Evolutionary conservation across 1,140 invertebrate species (phyloP), one percentile per base, ranked within the genome.

Genomic region (roundworm (Caenorhabditis elegans)): DNA sequence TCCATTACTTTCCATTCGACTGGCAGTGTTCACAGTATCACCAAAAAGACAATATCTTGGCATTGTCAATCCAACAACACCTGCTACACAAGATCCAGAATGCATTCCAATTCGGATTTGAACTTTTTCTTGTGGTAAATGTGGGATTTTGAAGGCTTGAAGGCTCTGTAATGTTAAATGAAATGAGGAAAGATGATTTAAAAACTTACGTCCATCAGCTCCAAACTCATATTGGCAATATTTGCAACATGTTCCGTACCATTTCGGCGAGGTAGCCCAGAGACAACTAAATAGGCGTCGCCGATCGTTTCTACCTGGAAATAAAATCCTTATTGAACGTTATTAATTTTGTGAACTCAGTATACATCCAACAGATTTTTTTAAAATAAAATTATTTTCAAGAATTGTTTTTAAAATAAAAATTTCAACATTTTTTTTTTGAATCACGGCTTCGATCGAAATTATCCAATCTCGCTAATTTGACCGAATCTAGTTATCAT

Each of bases 271-370:
- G 92, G 92, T 13, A 93, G 86, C 19, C 92, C 92, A 13, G 92
- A 92, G 11, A 92, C 92, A 19, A 92, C 92, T 91, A 98, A 96
- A 90, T 98, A 98, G 1, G 95, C 95, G 90, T 98, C 96, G 0
- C 96, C 96, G 85, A 98, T 98, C 6, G 96, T 98, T 91, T 98
- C 96, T 48, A 96, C 95, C 95, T 96, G 43, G 51, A 82, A 2
- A 2, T 8, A 43, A 49, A 49, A 49, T 15, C n/a, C n/a, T n/a
- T n/a, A n/a, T n/a, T n/a, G n/a, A n/a, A n/a, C n/a, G n/a, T n/a
- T n/a, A n/a, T n/a, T n/a, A n/a, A n/a, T n/a, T n/a, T n/a, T n/a
- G n/a, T n/a, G n/a, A n/a, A n/a, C n/a, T n/a, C n/a, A n/a, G n/a
- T n/a, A n/a, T n/a, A n/a, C n/a, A n/a, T n/a, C n/a, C n/a, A n/a